Evolutionary conservation across 2,797 vertebrate genomes (phyloP).

Genomic region (Ctenopoma multispine): DNA sequence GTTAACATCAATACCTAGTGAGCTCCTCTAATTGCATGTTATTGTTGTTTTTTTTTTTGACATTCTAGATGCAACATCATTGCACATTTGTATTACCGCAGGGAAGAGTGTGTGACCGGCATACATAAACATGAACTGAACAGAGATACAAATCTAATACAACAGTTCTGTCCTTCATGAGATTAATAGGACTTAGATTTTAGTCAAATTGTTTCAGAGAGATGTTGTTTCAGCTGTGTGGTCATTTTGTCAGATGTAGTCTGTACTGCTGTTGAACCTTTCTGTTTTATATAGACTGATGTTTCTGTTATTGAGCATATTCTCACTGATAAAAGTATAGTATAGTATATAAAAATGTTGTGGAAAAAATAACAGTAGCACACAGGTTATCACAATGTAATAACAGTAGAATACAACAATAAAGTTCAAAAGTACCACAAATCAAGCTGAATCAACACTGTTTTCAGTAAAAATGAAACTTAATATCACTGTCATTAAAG

Average conservation of each 20-base stretch:
- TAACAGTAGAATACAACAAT: too few species aligned
- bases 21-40: constrained; percentile 61
- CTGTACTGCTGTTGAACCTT: too few species aligned
- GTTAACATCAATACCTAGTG: constrained; percentile 57
- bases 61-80: constrained; percentile 38
- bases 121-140: constrained; percentile 51
- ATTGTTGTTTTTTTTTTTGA: constrained; percentile 19
- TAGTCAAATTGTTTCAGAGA: too few species aligned
- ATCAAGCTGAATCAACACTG: background rate
- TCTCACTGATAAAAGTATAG: background rate
- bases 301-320: background rate
- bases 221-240: too few species aligned
- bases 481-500: background rate
- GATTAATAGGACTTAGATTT: too few species aligned
- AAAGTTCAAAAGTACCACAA: too few species aligned
- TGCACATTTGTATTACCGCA: constrained; percentile 59
- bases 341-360: too few species aligned
- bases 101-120: constrained; percentile 31
- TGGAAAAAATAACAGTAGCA: background rate
- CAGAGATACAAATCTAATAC: constrained; percentile 14
- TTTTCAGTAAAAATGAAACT: background rate
- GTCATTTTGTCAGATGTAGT: too few species aligned
- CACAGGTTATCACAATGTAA: too few species aligned
- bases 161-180: too few species aligned
- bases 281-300: background rate